Evolutionary conservation across 2,888 invertebrate species (phyloP), one percentile per base, ranked within the genome.

Genomic region (Nomada flava): DNA sequence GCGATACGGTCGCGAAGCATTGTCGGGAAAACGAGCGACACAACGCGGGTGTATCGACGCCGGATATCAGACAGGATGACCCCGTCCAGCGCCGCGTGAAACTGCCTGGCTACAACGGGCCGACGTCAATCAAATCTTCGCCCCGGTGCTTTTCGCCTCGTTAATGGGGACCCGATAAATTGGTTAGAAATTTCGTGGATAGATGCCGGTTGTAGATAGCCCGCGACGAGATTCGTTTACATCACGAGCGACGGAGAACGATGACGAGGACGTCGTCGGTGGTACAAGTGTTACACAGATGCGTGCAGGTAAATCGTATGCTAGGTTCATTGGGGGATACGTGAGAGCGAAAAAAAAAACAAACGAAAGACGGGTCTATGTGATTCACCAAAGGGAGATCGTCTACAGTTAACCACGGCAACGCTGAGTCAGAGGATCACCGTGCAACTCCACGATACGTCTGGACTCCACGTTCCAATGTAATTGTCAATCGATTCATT

Each of bases 21-120:
- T 88, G 81, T 83, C 71, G 75, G 78, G 83, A 75, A 89, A 89
- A 88, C 85, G 86, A 84, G 80, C 71, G 82, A 80, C 76, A 85
- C 80, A 87, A 80, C 82, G 73, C 74, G 77, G 71, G 82, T 70
- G 76, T 82, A 76, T 78, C 75, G 81, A 68, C 86, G 86, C 84
- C 81, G 78, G 89, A 85, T 85, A 88, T 82, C 84, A 77, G 79
- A 77, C 79, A 67, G 77, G 74, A 63, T 70, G 83, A 84, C 76
- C 83, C 57, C 52, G 63, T 62, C 80, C 57, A 65, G 79, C 80
- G 64, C 77, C 64, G 76, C 76, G 84, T 77, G 87, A 80, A 79
- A 79, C 81, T 82, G 70, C 63, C 52, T 77, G 67, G 55, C 57
- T 57, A 36, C 53, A 52, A 72, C 76, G 60, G 82, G 63, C 53